These are phyloP conservation scores for Carabus problematicus DNA, from an alignment of 2,888 invertebrate genomes.

Conservation along the genomic window DNA sequence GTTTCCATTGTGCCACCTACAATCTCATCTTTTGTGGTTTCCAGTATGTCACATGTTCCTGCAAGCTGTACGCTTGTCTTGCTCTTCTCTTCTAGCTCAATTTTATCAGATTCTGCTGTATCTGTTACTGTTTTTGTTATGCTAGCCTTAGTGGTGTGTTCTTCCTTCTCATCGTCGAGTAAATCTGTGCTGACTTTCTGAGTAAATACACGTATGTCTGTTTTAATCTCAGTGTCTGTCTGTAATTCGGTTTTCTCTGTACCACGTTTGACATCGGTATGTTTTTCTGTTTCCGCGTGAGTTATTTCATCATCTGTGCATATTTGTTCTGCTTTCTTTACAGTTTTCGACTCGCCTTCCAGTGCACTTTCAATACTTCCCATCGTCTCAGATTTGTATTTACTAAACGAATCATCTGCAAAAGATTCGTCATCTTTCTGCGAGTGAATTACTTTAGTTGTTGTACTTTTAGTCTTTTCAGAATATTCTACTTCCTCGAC, in stretches of 20 bases:
- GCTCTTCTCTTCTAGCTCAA: conserved; percentile 40
- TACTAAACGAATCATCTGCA: conserved; percentile 41
- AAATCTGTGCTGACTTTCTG: conserved; percentile 44
- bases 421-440: conserved; percentile 43
- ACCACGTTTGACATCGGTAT: conserved; percentile 13
- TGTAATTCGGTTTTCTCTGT: conserved; percentile 17
- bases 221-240: conserved; percentile 36
- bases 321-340: conserved; percentile 27
- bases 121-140: conserved; percentile 42
- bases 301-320: conserved; percentile 1
- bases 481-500: conserved; percentile 44
- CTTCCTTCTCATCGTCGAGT: conserved; percentile 42
- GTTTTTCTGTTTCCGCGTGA: conserved; percentile 12
- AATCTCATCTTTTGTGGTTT: conserved; percentile 43
- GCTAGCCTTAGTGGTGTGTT: conserved; percentile 22
- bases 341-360: conserved; percentile 11
- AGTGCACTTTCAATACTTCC: conserved; percentile 14
- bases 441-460: conserved; percentile 34
- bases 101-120: conserved; percentile 36
- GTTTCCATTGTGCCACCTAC: conserved; percentile 45
- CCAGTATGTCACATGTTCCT: conserved; percentile 46
- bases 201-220: conserved; percentile 8
- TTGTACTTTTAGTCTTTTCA: conserved; percentile 38
- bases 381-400: conserved; percentile 38
- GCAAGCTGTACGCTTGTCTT: conserved; percentile 43